Percentiles rank a stretch among this genome's conserved stretches.
Conservation (phyloP, 2,888 invertebrate species). For the Conomelus anceps region DNA sequence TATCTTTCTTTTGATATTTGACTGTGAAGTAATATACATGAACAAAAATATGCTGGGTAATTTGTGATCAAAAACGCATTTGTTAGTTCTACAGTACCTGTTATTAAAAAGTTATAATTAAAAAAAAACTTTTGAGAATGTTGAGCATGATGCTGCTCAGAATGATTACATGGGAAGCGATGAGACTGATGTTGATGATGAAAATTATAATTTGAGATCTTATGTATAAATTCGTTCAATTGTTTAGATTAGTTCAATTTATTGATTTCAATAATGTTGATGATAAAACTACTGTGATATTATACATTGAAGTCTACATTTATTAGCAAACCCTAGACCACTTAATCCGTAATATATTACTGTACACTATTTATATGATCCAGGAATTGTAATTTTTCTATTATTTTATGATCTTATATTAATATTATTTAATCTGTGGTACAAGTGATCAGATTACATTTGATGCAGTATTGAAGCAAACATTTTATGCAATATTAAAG, state of each 20-base stretch:
- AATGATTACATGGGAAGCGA: not conserved
- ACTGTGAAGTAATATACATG: too few species aligned
- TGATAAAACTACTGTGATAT: not conserved
- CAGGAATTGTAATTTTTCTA: too few species aligned
- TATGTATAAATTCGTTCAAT: not conserved
- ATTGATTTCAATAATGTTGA: not conserved
- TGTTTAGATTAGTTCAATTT: not conserved
- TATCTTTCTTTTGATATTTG: too few species aligned
- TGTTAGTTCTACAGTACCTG: not conserved
- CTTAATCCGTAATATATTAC: not conserved
- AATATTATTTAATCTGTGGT: too few species aligned
- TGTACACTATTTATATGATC: too few species aligned
- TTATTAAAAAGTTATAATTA: not conserved
- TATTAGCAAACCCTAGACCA: not conserved
- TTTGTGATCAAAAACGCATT: not conserved
- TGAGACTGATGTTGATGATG: not conserved
- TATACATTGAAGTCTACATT: not conserved
- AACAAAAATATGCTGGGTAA: too few species aligned
- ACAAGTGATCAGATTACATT: too few species aligned
- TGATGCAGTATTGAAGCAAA: too few species aligned
- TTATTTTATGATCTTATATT: too few species aligned
- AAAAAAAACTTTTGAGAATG: not conserved
- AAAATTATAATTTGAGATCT: not conserved
- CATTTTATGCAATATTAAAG: too few species aligned
- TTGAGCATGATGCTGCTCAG: not conserved